Percentiles rank a stretch among this genome's conserved stretches.
Conservation (phyloP, 2,113 vertebrate genomes). For the Oostethus manadensis region DNA sequence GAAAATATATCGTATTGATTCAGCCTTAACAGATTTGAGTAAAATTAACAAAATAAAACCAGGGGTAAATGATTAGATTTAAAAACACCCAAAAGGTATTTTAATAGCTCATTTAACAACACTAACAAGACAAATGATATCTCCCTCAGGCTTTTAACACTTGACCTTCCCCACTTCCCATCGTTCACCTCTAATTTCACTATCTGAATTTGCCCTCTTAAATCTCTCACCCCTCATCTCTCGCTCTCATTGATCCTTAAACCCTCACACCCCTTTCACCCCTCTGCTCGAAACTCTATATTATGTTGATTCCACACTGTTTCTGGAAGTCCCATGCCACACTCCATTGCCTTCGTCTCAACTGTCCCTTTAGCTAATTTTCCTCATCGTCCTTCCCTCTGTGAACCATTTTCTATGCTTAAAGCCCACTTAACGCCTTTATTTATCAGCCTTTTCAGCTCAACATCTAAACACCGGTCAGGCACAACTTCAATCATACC, state of each 20-base stretch:
- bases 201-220: conserved; percentile 44
- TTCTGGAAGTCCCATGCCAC: not conserved
- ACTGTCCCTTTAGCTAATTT: not conserved
- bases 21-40: too few relatives aligned
- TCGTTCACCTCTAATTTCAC: conserved; percentile 51
- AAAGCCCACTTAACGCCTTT: too few relatives aligned
- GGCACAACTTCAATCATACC: too few relatives aligned
- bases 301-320: conserved; percentile 24
- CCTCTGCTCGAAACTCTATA: conserved; percentile 40
- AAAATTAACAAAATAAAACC: too few relatives aligned
- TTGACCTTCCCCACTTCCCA: conserved; percentile 31
- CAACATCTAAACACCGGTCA: too few relatives aligned
- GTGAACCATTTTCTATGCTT: too few relatives aligned
- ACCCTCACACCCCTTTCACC: conserved; percentile 35
- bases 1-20: too few relatives aligned
- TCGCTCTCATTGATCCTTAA: conserved; percentile 49
- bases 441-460: too few relatives aligned
- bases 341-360: conserved; percentile 9
- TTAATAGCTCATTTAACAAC: not conserved
- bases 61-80: too few relatives aligned
- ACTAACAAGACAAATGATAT: conserved; percentile 17
- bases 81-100: not conserved
- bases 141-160: conserved; percentile 31
- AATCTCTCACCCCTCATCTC: conserved; percentile 38
- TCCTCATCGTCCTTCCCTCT: not conserved